Conservation (phyloP, 2,888 invertebrate genomes). For the Drosophila acutilabella region DNA sequence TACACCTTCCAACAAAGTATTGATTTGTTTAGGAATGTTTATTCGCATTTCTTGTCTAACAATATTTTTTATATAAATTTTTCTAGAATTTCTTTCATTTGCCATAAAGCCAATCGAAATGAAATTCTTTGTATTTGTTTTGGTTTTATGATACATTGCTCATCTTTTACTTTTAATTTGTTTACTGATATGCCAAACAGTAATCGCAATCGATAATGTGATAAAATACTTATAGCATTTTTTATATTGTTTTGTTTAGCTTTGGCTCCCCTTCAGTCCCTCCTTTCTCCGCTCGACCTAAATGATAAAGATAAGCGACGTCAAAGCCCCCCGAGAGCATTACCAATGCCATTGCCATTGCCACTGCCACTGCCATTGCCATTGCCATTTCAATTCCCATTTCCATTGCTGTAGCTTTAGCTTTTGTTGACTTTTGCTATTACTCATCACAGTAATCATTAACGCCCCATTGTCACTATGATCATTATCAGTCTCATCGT, state of each 20-base stretch:
- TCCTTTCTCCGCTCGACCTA: not conserved
- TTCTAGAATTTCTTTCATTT: not conserved
- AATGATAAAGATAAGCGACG: constrained; percentile 53
- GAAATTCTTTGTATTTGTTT: not conserved
- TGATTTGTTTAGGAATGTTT: not conserved
- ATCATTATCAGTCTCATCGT: constrained; percentile 23
- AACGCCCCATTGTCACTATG: constrained; percentile 43
- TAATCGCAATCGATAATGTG: constrained; percentile 79
- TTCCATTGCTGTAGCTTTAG: constrained; percentile 16
- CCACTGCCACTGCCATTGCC: constrained; percentile 30
- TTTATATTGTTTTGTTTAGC: constrained; percentile 3
- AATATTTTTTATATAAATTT: no score
- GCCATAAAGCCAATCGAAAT: not conserved
- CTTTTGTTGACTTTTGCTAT: constrained; percentile 30
- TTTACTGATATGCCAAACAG: constrained; percentile 66
- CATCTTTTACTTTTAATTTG: constrained; percentile 64
- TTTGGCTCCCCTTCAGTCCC: not conserved
- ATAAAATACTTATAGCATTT: constrained; percentile 70
- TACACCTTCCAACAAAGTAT: not conserved
- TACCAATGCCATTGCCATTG: constrained; percentile 45
- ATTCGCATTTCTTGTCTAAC: no score
- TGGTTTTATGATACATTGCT: constrained; percentile 50
- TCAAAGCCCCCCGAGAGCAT: constrained; percentile 16
- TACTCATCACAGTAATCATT: constrained; percentile 65
- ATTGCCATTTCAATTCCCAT: constrained; percentile 28